Base-by-base conservation (phyloP, 2,797 vertebrate species). In the Phrynocephalus guinanensis region DNA sequence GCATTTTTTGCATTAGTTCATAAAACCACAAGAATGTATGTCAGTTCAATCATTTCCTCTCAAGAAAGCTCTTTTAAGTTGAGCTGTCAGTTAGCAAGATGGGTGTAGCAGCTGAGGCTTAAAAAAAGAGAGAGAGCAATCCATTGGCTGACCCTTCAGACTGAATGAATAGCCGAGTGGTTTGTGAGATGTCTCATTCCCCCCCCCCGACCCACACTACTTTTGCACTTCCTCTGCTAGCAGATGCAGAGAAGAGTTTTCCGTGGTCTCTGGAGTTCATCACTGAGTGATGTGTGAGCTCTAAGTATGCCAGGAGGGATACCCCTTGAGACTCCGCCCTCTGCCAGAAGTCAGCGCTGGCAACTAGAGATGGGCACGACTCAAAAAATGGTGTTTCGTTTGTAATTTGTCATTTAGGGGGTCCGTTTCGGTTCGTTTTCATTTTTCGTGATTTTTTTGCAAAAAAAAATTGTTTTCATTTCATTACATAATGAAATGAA, bases 11-110 rank as follows among this genome's bases (percentile, higher is more conserved):
- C 13, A 95, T 95, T 95, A 89, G 90, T 93, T 91, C 91, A 92
- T 78, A 95, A 96, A 85, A 94, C 96, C 97, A 93, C 95, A 97
- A 96, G 93, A 97, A 97, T 91, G 94, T 91, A 95, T 93, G 93
- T 95, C 95, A 95, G 87, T 95, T 96, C 95, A 95, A 96, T 93
- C 84, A 93, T 91, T 97, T 97, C 97, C 97, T 97, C 93, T 6
- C 76, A 91, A 88, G 91, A 89, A 88, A 94, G 92, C 85, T 85
- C 94, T 96, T 96, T 95, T 92, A 96, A 95, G 94, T 88, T 87
- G 87, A 94, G 91, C 93, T 95, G 95, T 94, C 94, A 95, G 93
- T 95, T 95, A 93, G 85, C 66, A 82, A 86, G 83, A 94, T 71
- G 92, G 94, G 88, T 89, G 70, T 79, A 96, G 56, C 82, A 89